A percentile compares a stretch with the other conserved stretches of the same genome.
phyloP scores from a whole-genome alignment of 2,888 invertebrate species.

The Crepidodera aurea region DNA sequence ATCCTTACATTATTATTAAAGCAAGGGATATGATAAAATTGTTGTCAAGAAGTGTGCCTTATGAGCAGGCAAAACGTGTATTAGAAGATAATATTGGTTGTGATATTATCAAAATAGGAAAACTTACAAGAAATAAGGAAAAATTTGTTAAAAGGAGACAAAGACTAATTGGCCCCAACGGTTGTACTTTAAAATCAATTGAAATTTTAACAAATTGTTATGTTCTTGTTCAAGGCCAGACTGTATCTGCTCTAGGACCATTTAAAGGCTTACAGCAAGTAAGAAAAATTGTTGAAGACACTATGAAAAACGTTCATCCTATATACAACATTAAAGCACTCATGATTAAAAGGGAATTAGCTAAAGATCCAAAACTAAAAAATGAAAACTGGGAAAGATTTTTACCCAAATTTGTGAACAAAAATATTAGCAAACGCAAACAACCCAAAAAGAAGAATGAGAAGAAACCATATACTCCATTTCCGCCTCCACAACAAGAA shows the following conservation, averaged over 20 bases:
- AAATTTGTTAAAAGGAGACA: constrained; percentile 95
- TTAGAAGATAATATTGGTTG: constrained; percentile 90
- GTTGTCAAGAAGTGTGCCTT: constrained; percentile 94
- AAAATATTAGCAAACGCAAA: constrained; percentile 88
- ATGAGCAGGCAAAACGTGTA: constrained; percentile 90
- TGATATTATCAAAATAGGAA: constrained; percentile 97
- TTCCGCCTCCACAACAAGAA: constrained; percentile 92
- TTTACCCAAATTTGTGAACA: constrained; percentile 88
- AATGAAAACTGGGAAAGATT: constrained; percentile 97
- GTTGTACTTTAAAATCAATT: constrained; percentile 97
- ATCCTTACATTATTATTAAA: constrained; percentile 96
- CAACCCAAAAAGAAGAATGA: constrained; percentile 85
- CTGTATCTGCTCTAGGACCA: constrained; percentile 96
- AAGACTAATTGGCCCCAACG: constrained; percentile 94
- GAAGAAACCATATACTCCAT: constrained; percentile 97
- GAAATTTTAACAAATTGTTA: constrained; percentile 96
- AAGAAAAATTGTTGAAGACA: constrained; percentile 90
- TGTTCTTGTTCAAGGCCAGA: constrained; percentile 95
- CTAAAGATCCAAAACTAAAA: constrained; percentile 90
- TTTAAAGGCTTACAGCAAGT: constrained; percentile 89
- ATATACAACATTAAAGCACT: constrained; percentile 97
- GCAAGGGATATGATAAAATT: constrained; percentile 96
- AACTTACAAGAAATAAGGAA: constrained; percentile 87
- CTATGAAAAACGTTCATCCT: constrained; percentile 99
- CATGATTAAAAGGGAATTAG: constrained; percentile 96